Percentiles rank a stretch among this genome's conserved stretches.
Evolutionary conservation across 1,140 invertebrate genomes (phyloP).

Genomic region (Tetragnatha versicolor): DNA sequence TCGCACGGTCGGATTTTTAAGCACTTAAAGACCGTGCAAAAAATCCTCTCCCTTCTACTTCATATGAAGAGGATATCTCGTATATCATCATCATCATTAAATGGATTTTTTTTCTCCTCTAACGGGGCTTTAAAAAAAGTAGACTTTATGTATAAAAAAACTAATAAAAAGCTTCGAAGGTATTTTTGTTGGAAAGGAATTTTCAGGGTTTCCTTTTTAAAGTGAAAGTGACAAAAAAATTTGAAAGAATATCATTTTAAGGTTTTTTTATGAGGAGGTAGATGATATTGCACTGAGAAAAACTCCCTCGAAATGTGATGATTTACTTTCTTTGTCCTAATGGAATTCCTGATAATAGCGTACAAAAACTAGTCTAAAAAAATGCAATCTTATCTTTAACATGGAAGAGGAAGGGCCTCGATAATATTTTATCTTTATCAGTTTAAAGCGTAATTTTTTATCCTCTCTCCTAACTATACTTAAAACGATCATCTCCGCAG

Average conservation of each 20-base stretch:
- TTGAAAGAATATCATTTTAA: slow-evolving; percentile 33
- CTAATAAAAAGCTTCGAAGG: neutral
- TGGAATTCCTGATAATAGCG: neutral
- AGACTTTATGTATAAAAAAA: neutral
- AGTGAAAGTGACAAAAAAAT: slow-evolving; percentile 31
- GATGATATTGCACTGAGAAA: neutral
- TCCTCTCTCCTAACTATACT: no score
- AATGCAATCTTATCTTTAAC: neutral
- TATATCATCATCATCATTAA: slow-evolving; percentile 49
- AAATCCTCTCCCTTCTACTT: slow-evolving; percentile 1
- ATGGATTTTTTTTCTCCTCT: slow-evolving; percentile 11
- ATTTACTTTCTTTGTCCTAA: slow-evolving; percentile 39
- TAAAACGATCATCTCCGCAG: no score
- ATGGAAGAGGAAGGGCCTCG: slow-evolving; percentile 26
- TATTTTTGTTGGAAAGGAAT: slow-evolving; percentile 2
- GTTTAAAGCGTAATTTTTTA: slow-evolving; percentile 16
- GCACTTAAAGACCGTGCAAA: neutral
- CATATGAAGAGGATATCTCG: slow-evolving; percentile 21
- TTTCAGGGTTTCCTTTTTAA: slow-evolving; percentile 29
- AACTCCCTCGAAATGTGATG: slow-evolving; percentile 7
- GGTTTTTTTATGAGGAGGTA: neutral
- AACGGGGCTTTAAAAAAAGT: neutral
- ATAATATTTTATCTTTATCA: slow-evolving; percentile 47
- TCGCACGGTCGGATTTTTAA: slow-evolving; percentile 19
- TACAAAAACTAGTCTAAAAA: slow-evolving; percentile 9